A percentile compares a stretch with the other conserved stretches of the same genome.
Evolutionary conservation across 2,888 invertebrate genomes (phyloP).

Genomic region (Pediacus dermestoides): DNA sequence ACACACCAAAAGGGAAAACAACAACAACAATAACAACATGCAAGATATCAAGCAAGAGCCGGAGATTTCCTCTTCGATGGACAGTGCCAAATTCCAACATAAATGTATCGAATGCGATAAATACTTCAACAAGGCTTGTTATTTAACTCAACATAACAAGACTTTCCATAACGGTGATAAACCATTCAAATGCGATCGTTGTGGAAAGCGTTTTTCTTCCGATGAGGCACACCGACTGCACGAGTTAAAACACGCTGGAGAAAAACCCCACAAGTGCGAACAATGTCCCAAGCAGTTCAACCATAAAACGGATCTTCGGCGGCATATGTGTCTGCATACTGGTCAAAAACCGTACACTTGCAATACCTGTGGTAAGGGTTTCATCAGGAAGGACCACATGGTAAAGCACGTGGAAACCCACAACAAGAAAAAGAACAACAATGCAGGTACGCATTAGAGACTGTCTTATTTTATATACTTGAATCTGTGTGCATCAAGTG

Average conservation of each 20-base stretch:
- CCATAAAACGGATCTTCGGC: slow-evolving; percentile 83
- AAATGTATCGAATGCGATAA: slow-evolving; percentile 82
- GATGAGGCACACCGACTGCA: slow-evolving; percentile 71
- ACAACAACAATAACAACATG: slow-evolving; percentile 27
- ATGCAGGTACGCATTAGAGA: neutral
- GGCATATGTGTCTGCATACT: slow-evolving; percentile 85
- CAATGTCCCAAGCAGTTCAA: slow-evolving; percentile 85
- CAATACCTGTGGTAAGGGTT: slow-evolving; percentile 79
- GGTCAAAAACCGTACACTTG: slow-evolving; percentile 81
- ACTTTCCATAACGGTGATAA: slow-evolving; percentile 84
- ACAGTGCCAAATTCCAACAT: too few species aligned
- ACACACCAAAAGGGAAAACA: slow-evolving; percentile 43
- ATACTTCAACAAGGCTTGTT: slow-evolving; percentile 80
- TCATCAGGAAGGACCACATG: slow-evolving; percentile 89
- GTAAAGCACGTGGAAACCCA: slow-evolving; percentile 82
- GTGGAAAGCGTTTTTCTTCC: slow-evolving; percentile 79
- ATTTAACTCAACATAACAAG: slow-evolving; percentile 87
- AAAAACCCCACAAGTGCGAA: slow-evolving; percentile 83
- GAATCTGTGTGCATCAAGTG: too few species aligned
- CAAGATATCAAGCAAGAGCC: slow-evolving; percentile 34
- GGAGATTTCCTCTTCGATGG: slow-evolving; percentile 40
- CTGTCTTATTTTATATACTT: too few species aligned
- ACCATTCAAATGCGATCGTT: slow-evolving; percentile 79
- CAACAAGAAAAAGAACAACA: slow-evolving; percentile 53
- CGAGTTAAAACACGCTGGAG: slow-evolving; percentile 71